A percentile compares a stretch with the other conserved stretches of the same genome.
These are phyloP conservation scores for Loris lydekkerianus DNA, from an alignment of 2,797 vertebrate species.

Conservation along the genomic window DNA sequence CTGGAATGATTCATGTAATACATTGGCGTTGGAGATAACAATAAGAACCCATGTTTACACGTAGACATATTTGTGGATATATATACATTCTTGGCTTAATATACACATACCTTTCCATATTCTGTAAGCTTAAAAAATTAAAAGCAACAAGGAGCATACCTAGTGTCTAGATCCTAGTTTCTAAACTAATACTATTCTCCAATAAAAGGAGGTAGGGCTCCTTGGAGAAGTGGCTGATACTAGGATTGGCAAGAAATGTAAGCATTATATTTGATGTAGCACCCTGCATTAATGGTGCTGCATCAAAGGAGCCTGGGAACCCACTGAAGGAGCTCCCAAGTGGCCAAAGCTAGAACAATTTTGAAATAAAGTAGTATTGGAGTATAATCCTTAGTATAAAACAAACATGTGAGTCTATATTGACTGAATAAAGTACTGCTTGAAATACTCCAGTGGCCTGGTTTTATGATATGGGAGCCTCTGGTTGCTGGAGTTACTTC, in stretches of 20 bases:
- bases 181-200: neutral
- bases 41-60: neutral
- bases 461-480: neutral
- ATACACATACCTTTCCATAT: neutral
- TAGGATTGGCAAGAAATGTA: slow-evolving; percentile 1
- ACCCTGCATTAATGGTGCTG: neutral
- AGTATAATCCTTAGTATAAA: slow-evolving; percentile 45
- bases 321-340: neutral
- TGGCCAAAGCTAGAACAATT: neutral
- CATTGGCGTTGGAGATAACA: neutral
- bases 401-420: neutral
- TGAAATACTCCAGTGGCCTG: neutral
- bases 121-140: slow-evolving; percentile 27
- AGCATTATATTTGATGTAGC: neutral
- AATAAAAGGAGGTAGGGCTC: slow-evolving; percentile 35
- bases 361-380: slow-evolving; percentile 17
- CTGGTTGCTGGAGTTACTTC: neutral
- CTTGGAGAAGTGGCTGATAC: slow-evolving; percentile 39
- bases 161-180: slow-evolving; percentile 1
- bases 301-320: neutral
- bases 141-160: slow-evolving; percentile 11
- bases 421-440: slow-evolving; percentile 9
- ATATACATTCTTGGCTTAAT: slow-evolving; percentile 1
- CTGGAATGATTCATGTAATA: neutral
- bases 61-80: slow-evolving; percentile 11